phyloP scores from a whole-genome alignment of 2,888 invertebrate species.

The Caenorhabditis virilis region DNA sequence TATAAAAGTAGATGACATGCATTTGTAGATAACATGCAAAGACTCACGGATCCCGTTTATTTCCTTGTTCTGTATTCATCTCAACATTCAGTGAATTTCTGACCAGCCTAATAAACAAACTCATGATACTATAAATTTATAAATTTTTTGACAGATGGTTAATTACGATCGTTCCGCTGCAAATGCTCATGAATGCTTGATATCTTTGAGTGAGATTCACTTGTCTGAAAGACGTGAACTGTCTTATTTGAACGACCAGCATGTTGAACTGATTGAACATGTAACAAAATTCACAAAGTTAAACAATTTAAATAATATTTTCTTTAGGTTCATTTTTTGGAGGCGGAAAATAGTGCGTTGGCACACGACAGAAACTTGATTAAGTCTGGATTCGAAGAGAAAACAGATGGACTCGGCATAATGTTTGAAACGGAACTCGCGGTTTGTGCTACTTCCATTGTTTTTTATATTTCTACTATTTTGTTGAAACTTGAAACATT shows the following conservation, averaged over 20 bases:
- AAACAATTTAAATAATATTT: background rate
- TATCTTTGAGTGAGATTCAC: background rate
- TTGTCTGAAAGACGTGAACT: slow-evolving; percentile 15
- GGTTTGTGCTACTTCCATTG: slow-evolving; percentile 3
- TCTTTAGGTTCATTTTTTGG: slow-evolving; percentile 25
- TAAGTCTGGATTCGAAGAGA: slow-evolving; percentile 18
- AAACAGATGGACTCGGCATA: slow-evolving; percentile 17
- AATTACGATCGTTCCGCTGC: no score
- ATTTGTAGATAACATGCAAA: no score
- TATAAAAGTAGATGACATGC: no score
- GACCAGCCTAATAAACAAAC: no score
- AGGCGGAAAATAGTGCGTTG: slow-evolving; percentile 24
- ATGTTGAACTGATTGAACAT: slow-evolving; percentile 30
- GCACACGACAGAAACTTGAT: slow-evolving; percentile 26
- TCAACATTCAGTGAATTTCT: no score
- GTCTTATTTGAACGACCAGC: slow-evolving; percentile 24
- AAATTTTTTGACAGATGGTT: no score
- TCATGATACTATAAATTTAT: no score
- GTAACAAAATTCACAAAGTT: slow-evolving; percentile 8
- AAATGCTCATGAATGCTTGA: background rate
- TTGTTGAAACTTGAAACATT: no score
- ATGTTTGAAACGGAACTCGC: slow-evolving; percentile 18
- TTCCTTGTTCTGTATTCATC: no score
- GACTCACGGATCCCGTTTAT: no score
- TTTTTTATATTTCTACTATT: slow-evolving; percentile 12